Evolutionary conservation across 2,888 invertebrate genomes (phyloP).

Genomic region (Volucella zonaria): DNA sequence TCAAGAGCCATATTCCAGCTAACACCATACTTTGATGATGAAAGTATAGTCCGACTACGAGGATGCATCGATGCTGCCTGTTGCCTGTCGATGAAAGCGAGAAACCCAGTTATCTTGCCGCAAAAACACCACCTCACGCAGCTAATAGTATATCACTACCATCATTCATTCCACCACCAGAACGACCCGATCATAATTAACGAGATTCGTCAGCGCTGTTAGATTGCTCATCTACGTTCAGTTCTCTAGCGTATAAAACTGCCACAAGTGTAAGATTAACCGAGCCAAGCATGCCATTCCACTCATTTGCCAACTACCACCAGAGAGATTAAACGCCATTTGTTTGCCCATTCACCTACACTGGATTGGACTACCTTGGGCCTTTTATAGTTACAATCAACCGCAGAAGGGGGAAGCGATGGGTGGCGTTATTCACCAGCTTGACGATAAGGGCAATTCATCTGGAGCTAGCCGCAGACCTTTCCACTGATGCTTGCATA

Average conservation of each 20-base stretch:
- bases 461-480: no score
- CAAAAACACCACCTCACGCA: conserved; percentile 1
- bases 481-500: no score
- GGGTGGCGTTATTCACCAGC: conserved; percentile 10
- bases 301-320: conserved; percentile 60
- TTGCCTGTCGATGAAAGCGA: conserved; percentile 12
- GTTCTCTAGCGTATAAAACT: conserved; percentile 35
- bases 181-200: conserved; percentile 41
- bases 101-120: conserved; percentile 25
- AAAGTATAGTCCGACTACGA: background rate
- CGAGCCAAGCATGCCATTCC: conserved; percentile 53
- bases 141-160: background rate
- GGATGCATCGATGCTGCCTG: conserved; percentile 14
- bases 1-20: background rate
- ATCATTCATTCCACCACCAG: conserved; percentile 31
- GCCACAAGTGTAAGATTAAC: conserved; percentile 41
- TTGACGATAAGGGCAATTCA: no score
- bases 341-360: conserved; percentile 49
- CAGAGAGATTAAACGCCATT: conserved; percentile 6
- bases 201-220: conserved; percentile 47
- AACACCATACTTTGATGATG: background rate
- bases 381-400: conserved; percentile 35
- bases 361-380: conserved; percentile 59
- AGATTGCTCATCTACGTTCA: conserved; percentile 32
- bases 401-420: conserved; percentile 35